Percentiles rank a stretch among this genome's conserved stretches.
These are phyloP conservation scores for Rapana venosa DNA, from an alignment of 2,888 invertebrate genomes.

Conservation along the genomic window DNA sequence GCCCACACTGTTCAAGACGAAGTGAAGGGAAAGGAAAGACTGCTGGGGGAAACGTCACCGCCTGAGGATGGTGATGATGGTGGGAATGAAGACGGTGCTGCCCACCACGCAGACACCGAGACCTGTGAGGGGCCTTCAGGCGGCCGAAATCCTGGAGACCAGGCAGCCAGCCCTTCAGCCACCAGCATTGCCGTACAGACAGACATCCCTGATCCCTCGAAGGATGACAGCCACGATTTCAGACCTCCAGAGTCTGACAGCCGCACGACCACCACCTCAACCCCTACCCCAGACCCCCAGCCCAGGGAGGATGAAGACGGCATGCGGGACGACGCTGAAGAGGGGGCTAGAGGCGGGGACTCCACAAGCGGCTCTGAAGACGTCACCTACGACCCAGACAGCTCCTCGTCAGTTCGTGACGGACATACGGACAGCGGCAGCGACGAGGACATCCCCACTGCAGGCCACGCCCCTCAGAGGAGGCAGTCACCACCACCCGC, in stretches of 20 bases:
- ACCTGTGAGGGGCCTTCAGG: background rate
- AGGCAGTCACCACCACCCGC: too few species aligned
- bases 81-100: background rate
- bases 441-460: background rate
- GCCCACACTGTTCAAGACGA: background rate
- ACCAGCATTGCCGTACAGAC: slow-evolving; percentile 11
- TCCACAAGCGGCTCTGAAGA: background rate
- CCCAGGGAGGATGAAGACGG: background rate
- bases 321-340: background rate
- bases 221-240: background rate
- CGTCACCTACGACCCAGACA: background rate
- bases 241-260: background rate
- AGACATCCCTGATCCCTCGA: background rate
- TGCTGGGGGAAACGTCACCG: background rate
- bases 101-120: background rate
- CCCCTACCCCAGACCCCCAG: background rate
- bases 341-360: background rate
- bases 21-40: background rate
- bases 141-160: too few species aligned
- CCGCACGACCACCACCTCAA: background rate
- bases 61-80: background rate
- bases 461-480: background rate
- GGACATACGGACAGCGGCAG: background rate
- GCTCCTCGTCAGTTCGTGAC: background rate
- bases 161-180: background rate